phyloP scores from a whole-genome alignment of 2,888 invertebrate genomes.

The Alloscopus bannaensis region DNA sequence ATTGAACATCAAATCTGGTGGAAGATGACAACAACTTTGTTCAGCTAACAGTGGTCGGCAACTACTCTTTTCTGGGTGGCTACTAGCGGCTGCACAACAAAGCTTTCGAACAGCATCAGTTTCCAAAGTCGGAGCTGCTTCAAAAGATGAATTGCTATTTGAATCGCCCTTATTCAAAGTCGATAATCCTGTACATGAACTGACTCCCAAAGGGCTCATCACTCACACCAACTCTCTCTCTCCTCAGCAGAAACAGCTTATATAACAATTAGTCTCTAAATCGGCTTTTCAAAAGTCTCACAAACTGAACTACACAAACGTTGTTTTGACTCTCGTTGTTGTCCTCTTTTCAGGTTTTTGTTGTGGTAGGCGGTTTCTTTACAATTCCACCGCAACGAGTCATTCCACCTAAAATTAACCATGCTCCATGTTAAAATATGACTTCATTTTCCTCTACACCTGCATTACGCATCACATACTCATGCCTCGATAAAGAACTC shows the following conservation, averaged over 20 bases:
- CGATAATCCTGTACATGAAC: conserved; percentile 8
- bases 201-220: conserved; percentile 71
- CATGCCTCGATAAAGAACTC: neutral
- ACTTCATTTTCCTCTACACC: conserved; percentile 8
- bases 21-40: neutral
- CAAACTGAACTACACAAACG: neutral
- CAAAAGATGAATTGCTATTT: neutral
- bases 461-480: neutral
- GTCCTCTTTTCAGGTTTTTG: neutral
- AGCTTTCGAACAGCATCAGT: neutral
- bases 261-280: neutral
- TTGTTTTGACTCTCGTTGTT: neutral
- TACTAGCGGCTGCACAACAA: neutral
- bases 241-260: neutral
- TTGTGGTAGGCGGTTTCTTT: neutral
- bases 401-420: neutral
- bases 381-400: too few relatives aligned
- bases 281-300: neutral
- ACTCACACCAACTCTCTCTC: conserved; percentile 1
- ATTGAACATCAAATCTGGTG: conserved; percentile 61
- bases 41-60: neutral
- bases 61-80: neutral
- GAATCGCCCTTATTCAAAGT: neutral
- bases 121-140: neutral
- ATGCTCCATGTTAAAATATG: conserved; percentile 5